Evolutionary conservation across 2,113 vertebrate species (phyloP).

Genomic region (Cathartes aura): DNA sequence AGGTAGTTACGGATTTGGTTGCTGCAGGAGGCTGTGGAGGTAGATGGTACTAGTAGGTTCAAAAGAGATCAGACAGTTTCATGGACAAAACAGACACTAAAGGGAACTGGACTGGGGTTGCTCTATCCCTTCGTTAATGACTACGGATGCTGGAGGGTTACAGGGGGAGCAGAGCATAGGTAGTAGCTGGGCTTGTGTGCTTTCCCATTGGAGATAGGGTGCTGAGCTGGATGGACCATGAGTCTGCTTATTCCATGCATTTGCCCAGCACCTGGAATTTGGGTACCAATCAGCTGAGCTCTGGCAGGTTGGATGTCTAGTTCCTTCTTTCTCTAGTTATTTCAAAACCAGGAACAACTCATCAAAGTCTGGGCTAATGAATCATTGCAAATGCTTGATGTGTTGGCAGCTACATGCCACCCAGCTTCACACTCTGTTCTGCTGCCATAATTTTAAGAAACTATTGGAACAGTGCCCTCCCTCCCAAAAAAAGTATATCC

Average conservation of each 20-base stretch:
- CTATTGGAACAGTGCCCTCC: constrained; percentile 43
- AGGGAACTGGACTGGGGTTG: background rate
- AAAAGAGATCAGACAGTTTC: background rate
- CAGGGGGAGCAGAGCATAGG: background rate
- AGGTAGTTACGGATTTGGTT: background rate
- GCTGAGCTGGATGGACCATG: background rate
- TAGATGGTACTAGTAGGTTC: background rate
- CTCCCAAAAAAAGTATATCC: background rate
- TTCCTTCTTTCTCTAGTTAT: background rate
- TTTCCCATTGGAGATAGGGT: background rate
- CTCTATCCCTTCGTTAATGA: rapidly evolving
- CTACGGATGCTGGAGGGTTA: background rate
- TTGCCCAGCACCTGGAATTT: background rate
- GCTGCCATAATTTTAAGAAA: constrained; percentile 54
- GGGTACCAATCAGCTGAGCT: background rate
- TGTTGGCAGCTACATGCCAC: constrained; percentile 65
- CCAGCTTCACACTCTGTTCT: constrained; percentile 68
- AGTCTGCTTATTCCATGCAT: background rate
- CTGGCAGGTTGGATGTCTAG: background rate
- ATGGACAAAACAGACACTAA: background rate
- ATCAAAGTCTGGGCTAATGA: constrained; percentile 57
- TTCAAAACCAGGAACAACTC: constrained; percentile 27
- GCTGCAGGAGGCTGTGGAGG: background rate
- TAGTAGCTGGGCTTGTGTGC: background rate
- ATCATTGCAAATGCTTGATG: constrained; percentile 57